Evolutionary conservation across 2,888 invertebrate species (phyloP).

Genomic region (Steromphala cineraria): DNA sequence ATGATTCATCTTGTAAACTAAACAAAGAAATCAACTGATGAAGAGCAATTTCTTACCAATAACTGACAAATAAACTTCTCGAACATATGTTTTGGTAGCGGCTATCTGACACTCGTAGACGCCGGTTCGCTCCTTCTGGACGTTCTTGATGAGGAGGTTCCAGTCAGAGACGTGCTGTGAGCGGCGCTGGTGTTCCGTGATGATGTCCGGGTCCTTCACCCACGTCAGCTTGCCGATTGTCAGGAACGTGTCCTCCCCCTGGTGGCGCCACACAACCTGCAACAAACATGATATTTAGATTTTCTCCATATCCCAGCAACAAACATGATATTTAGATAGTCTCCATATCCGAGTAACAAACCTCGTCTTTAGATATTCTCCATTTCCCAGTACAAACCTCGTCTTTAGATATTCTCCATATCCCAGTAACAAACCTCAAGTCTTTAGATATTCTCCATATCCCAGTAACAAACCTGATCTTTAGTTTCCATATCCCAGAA

Average conservation of each 20-base stretch:
- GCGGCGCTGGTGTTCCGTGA: constrained; percentile 30
- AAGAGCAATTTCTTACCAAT: constrained; percentile 26
- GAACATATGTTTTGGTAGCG: constrained; percentile 35
- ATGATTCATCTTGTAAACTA: too few relatives aligned
- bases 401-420: too few relatives aligned
- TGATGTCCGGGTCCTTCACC: constrained; percentile 40
- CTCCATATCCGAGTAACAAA: too few relatives aligned
- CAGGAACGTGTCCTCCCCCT: constrained; percentile 38
- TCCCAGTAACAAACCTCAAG: too few relatives aligned
- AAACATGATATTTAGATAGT: too few relatives aligned
- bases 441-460: too few relatives aligned
- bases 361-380: too few relatives aligned
- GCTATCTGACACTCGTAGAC: constrained; percentile 43
- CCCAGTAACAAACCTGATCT: too few relatives aligned
- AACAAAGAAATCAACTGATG: too few relatives aligned
- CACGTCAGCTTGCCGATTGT: constrained; percentile 39
- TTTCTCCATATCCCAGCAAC: too few relatives aligned
- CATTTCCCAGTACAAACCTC: too few relatives aligned
- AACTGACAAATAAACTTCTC: constrained; percentile 33
- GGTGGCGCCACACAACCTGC: constrained; percentile 41
- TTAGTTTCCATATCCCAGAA: too few relatives aligned
- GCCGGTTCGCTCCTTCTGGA: constrained; percentile 32
- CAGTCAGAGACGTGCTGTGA: constrained; percentile 35
- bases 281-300: background rate
- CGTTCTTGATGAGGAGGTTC: constrained; percentile 40